A percentile compares a stretch with the other conserved stretches of the same genome.
These are phyloP conservation scores for Apteryx owenii DNA, from an alignment of 2,113 vertebrate species.

Conservation along the genomic window DNA sequence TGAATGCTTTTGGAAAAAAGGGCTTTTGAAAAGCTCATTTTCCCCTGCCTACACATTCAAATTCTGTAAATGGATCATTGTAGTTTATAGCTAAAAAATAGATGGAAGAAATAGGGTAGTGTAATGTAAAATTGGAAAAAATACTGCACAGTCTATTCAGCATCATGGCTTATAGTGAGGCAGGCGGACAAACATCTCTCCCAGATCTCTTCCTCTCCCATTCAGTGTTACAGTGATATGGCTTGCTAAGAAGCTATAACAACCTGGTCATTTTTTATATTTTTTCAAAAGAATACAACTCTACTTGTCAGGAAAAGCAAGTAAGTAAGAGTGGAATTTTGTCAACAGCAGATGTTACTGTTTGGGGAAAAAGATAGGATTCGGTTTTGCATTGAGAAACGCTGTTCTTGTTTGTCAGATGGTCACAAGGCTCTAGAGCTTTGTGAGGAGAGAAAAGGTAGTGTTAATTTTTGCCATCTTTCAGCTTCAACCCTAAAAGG, in stretches of 20 bases:
- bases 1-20: background rate
- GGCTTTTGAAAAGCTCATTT: constrained; percentile 11
- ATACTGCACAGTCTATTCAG: background rate
- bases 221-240: background rate
- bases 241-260: background rate
- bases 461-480: background rate
- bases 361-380: background rate
- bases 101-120: background rate
- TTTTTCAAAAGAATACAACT: background rate
- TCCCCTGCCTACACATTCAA: background rate
- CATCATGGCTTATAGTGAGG: background rate
- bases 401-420: background rate
- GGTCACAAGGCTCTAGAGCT: background rate
- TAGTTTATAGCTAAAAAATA: background rate
- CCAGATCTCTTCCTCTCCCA: background rate
- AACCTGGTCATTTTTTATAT: background rate
- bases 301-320: background rate
- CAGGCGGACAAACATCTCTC: background rate
- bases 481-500: background rate
- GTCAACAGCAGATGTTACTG: background rate
- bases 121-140: background rate
- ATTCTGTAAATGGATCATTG: constrained; percentile 2
- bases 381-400: background rate
- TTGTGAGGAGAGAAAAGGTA: background rate
- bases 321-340: background rate